These are phyloP conservation scores for Stomatorhinus walkeri DNA, from an alignment of 2,797 vertebrate species.

Conservation along the genomic window DNA sequence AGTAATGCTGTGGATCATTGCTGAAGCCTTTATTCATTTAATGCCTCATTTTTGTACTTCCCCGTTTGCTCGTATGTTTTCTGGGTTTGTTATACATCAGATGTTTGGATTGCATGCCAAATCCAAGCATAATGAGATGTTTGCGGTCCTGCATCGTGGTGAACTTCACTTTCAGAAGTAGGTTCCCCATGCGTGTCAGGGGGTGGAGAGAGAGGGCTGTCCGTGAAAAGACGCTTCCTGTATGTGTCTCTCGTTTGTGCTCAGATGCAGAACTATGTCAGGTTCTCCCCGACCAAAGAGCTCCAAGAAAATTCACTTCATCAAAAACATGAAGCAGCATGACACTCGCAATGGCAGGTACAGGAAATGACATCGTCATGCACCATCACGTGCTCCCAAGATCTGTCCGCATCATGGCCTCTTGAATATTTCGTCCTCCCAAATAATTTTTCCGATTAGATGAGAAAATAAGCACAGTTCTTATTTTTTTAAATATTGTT, in stretches of 20 bases:
- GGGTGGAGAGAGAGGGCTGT: background rate
- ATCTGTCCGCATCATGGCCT: background rate
- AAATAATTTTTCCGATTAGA: background rate
- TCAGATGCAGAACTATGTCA: conserved; percentile 90
- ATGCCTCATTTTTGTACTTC: background rate
- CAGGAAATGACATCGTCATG: background rate
- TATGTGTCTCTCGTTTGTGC: conserved; percentile 9
- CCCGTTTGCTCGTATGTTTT: background rate
- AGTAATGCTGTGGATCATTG: background rate
- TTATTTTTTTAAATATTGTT: background rate
- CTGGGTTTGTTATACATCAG: background rate
- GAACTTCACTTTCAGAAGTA: background rate
- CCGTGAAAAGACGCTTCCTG: background rate
- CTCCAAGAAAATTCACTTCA: conserved; percentile 99
- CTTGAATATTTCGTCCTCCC: background rate
- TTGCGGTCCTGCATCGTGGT: background rate
- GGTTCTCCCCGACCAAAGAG: conserved; percentile 99
- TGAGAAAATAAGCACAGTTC: background rate
- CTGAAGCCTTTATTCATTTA: background rate
- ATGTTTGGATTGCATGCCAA: background rate
- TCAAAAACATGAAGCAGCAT: conserved; percentile 95
- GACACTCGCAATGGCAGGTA: conserved; percentile 96
- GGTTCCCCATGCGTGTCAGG: background rate
- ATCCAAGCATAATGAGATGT: background rate
- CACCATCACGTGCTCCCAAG: background rate